Evolutionary conservation across 2,888 invertebrate genomes (phyloP).

Genomic region (Arctia plantaginis): DNA sequence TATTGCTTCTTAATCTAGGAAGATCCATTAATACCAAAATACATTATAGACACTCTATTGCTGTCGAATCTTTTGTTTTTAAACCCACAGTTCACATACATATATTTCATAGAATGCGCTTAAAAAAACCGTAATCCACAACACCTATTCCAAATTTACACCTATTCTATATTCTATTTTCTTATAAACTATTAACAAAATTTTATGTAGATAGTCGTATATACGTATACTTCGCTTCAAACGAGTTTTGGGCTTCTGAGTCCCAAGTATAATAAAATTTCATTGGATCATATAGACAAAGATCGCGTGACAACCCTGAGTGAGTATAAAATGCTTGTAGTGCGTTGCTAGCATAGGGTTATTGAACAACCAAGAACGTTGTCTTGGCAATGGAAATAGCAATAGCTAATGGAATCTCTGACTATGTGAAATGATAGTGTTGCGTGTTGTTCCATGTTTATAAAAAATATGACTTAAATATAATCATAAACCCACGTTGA

Average conservation of each 20-base stretch:
- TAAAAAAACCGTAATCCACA: not conserved
- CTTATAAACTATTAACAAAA: conserved; percentile 31
- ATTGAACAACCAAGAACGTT: conserved; percentile 23
- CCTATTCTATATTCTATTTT: not conserved
- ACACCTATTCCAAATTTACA: not conserved
- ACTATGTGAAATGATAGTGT: not conserved
- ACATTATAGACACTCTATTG: too few relatives aligned
- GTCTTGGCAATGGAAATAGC: conserved; percentile 6
- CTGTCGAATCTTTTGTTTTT: not conserved
- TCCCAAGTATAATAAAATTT: conserved; percentile 50
- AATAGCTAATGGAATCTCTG: conserved; percentile 10
- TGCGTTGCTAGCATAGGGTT: conserved; percentile 26
- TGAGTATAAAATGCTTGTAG: conserved; percentile 26
- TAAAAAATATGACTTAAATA: not conserved
- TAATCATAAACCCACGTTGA: not conserved
- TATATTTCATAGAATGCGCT: not conserved
- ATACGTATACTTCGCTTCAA: conserved; percentile 22
- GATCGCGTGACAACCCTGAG: conserved; percentile 40
- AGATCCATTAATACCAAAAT: too few relatives aligned
- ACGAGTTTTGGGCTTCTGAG: conserved; percentile 41
- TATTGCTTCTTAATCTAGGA: too few relatives aligned
- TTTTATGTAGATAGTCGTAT: conserved; percentile 33
- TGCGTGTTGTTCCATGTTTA: not conserved
- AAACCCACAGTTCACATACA: not conserved
- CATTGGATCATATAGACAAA: conserved; percentile 45